Conservation (phyloP, 2,888 invertebrate genomes). For the Callinectes sapidus region DNA sequence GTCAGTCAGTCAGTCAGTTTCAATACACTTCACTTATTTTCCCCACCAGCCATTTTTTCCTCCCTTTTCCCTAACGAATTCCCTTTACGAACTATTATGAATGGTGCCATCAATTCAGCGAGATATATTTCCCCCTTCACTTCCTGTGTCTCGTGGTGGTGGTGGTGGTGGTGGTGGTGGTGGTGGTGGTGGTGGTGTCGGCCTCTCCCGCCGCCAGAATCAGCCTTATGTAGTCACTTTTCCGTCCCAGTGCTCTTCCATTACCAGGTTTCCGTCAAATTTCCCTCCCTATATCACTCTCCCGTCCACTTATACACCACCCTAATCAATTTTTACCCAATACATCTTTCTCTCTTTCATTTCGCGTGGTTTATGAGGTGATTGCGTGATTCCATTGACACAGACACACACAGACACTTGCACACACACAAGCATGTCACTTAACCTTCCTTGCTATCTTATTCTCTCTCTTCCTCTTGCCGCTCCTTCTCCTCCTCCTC, state of each 20-base stretch:
- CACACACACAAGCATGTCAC: not conserved
- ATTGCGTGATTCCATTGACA: not conserved
- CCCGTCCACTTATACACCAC: not conserved
- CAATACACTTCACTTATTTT: constrained; percentile 1
- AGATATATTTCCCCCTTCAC: not conserved
- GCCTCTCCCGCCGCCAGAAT: not conserved
- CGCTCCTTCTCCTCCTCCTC: not conserved
- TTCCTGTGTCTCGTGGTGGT: not conserved
- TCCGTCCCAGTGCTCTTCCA: not conserved
- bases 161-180: no score
- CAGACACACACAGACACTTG: not conserved
- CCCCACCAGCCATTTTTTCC: not conserved
- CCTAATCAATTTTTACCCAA: not conserved
- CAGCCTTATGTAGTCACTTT: not conserved
- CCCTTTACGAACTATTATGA: constrained; percentile 2
- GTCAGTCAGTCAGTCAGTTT: not conserved
- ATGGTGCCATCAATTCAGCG: not conserved
- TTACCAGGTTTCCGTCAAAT: not conserved
- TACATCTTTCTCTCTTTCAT: not conserved
- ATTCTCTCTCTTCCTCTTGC: not conserved
- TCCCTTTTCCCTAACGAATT: not conserved
- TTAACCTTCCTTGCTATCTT: not conserved
- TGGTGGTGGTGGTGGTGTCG: no score
- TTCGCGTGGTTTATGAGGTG: not conserved
- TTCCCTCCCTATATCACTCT: not conserved